Base-by-base conservation (phyloP, 2,797 vertebrate species). In the Falco rusticolus region DNA sequence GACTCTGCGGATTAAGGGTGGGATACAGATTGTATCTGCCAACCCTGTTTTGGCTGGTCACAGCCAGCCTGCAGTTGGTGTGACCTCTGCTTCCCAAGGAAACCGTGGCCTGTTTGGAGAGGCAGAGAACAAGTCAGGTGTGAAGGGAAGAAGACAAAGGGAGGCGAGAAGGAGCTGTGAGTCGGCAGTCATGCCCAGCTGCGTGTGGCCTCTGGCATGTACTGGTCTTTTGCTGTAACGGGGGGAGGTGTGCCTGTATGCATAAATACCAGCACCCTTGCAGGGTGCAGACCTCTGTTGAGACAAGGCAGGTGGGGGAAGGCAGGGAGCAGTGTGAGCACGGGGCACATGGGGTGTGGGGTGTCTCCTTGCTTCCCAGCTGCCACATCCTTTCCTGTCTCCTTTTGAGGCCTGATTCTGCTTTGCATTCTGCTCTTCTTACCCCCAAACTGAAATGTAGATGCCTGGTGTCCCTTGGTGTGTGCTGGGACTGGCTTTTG, bases 11-110 rank as follows among this genome's bases (percentile, higher is more conserved):
- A 92, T 90, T 39, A 72, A 64, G 78, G 91, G 75, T 83, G 74
- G 94, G 95, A 91, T 93, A 53, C 64, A 90, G 96, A 96, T 97
- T 48, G 16, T 90, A 94, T 95, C 95, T 94, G 28, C 74, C 37
- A 48, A 3, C 78, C 86, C 95, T 87, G 94, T 75, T 97, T 48
- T 83, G 77, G 51, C 93, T 66, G 76, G 93, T 94, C 53, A 31
- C 28, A 6, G 86, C 86, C 77, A 83, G 91, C 91, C 31, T 33
- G 51, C 54, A 50, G 89, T 79, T n/a, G 0, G 6, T 1, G 51
- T 88, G 96, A 96, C 95, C 95, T 93, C 87, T 90, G 72, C 90
- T 94, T 92, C 39, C 90, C 47, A 84, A 85, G 87, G 26, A 87
- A 91, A 39, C 61, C 5, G 1, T 53, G 82, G 47, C 66, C 91